Percentiles rank a stretch among this genome's conserved stretches.
Conservation (phyloP, 2,888 invertebrate genomes). For the Ectobius pallidus region DNA sequence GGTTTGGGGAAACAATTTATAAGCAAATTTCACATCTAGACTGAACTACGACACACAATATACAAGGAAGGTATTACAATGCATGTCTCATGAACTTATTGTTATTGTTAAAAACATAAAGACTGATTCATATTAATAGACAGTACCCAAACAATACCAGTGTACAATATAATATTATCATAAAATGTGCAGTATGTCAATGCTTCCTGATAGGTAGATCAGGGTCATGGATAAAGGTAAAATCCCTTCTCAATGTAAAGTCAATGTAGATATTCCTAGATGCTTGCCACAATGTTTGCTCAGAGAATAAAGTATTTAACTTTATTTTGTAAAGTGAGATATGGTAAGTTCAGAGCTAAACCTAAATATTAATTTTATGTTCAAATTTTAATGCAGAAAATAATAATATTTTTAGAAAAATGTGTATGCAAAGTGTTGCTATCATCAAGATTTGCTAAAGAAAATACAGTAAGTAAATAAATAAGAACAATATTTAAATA, state of each 20-base stretch:
- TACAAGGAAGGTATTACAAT: background rate
- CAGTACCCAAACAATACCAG: background rate
- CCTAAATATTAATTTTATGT: background rate
- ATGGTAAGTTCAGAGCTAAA: background rate
- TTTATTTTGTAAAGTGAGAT: background rate
- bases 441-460: background rate
- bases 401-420: background rate
- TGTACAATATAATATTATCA: background rate
- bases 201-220: background rate
- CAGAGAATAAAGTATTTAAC: background rate
- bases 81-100: background rate
- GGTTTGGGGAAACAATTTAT: background rate
- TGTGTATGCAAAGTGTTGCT: background rate
- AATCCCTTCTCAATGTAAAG: background rate
- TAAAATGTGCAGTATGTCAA: background rate
- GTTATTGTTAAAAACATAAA: constrained; percentile 12
- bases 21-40: background rate
- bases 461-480: background rate
- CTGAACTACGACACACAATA: background rate
- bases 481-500: background rate
- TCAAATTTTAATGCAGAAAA: background rate
- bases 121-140: constrained; percentile 14
- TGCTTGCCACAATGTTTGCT: constrained; percentile 15
- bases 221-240: background rate
- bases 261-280: background rate